Evolutionary conservation across 2,797 vertebrate genomes (phyloP), one percentile per base, ranked within the genome.

Genomic region (Myotis pilosus): DNA sequence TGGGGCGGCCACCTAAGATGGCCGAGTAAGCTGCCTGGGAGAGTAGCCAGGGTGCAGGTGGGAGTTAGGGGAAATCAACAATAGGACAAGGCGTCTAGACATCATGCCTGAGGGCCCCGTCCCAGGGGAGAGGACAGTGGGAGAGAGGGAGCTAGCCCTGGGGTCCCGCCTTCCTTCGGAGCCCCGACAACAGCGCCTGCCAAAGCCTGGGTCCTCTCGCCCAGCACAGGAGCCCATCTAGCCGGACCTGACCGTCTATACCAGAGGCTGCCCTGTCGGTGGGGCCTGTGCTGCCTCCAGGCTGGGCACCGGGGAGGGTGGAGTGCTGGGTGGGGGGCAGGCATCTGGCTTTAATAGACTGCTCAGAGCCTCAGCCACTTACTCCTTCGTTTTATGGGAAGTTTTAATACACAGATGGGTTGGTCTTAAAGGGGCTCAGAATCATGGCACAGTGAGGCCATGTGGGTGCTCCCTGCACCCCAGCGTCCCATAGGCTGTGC

Each of bases 331-430:
- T 97, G 97, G 98, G 98, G 76, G n/a, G 10, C 96, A 97, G 98
- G 98, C 98, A 97, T 98, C 98, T 36, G 66, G 98, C 98, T 99
- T 98, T 98, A 98, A 98, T 98, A 98, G 98, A 98, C 99, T 98
- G 98, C 98, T 98, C 98, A 98, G 98, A 98, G 98, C 98, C 98
- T 98, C 98, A 98, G 55, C 98, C 98, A 98, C 98, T 98, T 98
- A 98, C 98, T 98, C 98, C 98, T 98, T 98, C 98, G 98, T 98
- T 99, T 99, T 99, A 99, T 98, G 98, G 98, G 98, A 98, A 98
- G 98, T 98, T 99, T 99, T 98, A 98, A 98, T 98, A 98, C 98
- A 97, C 98, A 98, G 98, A 98, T 98, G 98, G 98, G 98, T 98
- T 98, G 98, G 98, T 98, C 99, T 99, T 98, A 92, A 99, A 99